Evolutionary conservation across 2,113 vertebrate species (phyloP).

Genomic region (Climacteris rufus): DNA sequence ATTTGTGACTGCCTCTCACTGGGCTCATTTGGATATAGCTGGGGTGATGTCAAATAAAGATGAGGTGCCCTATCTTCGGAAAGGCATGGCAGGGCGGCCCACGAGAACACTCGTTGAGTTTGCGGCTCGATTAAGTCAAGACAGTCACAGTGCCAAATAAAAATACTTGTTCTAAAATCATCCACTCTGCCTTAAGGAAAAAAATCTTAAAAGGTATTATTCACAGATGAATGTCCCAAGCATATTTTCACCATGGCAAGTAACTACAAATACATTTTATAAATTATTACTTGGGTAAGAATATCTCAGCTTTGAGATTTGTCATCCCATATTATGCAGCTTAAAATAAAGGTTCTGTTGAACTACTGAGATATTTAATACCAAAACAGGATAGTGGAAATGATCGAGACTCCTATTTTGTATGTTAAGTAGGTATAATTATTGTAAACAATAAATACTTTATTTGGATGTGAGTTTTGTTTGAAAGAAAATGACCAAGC

Average conservation of each 20-base stretch:
- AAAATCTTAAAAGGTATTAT: neutral
- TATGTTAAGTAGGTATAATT: neutral
- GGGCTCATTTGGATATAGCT: conserved; percentile 96
- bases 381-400: neutral
- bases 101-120: conserved; percentile 91
- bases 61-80: conserved; percentile 89
- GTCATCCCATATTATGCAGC: neutral
- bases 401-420: neutral
- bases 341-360: neutral
- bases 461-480: neutral
- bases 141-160: conserved; percentile 28
- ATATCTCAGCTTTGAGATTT: neutral
- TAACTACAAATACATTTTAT: neutral
- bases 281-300: neutral
- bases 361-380: neutral
- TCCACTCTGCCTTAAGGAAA: neutral
- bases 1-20: conserved; percentile 87
- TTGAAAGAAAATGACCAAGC: neutral
- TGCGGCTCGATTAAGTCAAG: conserved; percentile 72
- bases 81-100: conserved; percentile 95
- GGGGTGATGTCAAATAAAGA: conserved; percentile 97
- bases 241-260: neutral
- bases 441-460: neutral
- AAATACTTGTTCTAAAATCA: neutral
- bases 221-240: neutral